Base-by-base conservation (phyloP, 2,888 invertebrate genomes). In the Melinopterus prodromus region DNA sequence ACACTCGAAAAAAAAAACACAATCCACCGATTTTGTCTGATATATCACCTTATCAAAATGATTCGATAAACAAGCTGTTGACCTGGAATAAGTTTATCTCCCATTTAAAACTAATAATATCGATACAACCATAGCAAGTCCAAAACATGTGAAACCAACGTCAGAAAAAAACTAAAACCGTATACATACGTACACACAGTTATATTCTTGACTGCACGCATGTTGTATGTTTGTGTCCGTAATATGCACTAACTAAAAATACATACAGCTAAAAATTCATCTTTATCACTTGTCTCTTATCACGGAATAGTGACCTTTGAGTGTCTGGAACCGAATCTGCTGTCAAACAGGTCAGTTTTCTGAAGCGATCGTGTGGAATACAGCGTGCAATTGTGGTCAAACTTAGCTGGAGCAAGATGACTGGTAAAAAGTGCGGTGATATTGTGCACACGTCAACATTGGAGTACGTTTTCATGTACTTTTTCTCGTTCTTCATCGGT, bases 401-500 rank as follows among this genome's bases (percentile, higher is more conserved):
- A 26, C 26, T 26, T n/a, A n/a, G n/a, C n/a, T 26, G 26, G 26
- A 26, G 26, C 26, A 53, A 53, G 53, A 53, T 53, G 53, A 53
- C 53, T 53, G 53, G 53, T 12, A 53, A 53, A 12, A 53, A 12
- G 1, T 53, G 53, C 5, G 53, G 53, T 53, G 53, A 74, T 35
- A 74, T 74, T 74, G 12, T 74, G 5, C 74, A 74, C 74, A 37
- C 36, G 4, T 74, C 74, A 2, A 26, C 36, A 36, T 89, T 88
- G 87, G 91, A 92, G 82, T 87, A 87, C 72, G 83, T 90, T 26
- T 88, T 90, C 83, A 90, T 92, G 79, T 90, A 91, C 82, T 85
- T 90, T 77, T 86, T 91, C 3, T 90, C 92, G 0, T 88, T 91
- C 78, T 81, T 91, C 69, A 91, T 89, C 83, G 92, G 92, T 16